phyloP scores from a whole-genome alignment of 2,888 invertebrate species.

The Coelogynopora nodosa region DNA sequence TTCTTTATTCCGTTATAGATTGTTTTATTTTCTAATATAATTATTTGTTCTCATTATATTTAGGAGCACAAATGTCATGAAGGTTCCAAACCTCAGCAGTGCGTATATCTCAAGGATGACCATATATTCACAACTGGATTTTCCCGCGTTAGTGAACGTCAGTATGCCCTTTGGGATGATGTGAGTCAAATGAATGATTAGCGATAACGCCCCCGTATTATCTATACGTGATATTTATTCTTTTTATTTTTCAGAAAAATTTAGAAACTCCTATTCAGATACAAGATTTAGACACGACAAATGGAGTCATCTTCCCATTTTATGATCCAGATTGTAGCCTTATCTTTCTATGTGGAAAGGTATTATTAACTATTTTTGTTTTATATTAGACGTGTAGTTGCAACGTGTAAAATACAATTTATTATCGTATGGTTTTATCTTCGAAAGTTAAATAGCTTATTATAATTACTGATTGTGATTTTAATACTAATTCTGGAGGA shows the following conservation, averaged over 20 bases:
- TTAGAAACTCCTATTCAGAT: conserved; percentile 46
- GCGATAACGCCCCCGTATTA: no score
- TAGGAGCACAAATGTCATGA: conserved; percentile 80
- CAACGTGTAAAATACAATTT: no score
- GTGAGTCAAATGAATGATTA: background rate
- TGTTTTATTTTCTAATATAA: no score
- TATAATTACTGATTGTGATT: no score
- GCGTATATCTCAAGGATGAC: conserved; percentile 77
- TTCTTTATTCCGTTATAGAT: no score
- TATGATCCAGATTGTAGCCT: conserved; percentile 87
- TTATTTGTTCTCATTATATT: background rate
- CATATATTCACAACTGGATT: conserved; percentile 84
- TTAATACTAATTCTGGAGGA: no score
- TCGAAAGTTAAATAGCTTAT: no score
- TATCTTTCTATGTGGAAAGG: conserved; percentile 73
- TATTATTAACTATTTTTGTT: no score
- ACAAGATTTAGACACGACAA: conserved; percentile 65
- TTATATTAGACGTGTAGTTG: no score
- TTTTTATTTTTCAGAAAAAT: background rate
- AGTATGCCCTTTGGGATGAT: conserved; percentile 76
- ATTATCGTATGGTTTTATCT: no score
- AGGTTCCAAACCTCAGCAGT: conserved; percentile 70
- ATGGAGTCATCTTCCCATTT: conserved; percentile 79
- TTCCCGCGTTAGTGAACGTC: conserved; percentile 84
- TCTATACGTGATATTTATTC: background rate